Evolutionary conservation across 1,140 invertebrate genomes (phyloP).

Genomic region (Ceratina australensis): DNA sequence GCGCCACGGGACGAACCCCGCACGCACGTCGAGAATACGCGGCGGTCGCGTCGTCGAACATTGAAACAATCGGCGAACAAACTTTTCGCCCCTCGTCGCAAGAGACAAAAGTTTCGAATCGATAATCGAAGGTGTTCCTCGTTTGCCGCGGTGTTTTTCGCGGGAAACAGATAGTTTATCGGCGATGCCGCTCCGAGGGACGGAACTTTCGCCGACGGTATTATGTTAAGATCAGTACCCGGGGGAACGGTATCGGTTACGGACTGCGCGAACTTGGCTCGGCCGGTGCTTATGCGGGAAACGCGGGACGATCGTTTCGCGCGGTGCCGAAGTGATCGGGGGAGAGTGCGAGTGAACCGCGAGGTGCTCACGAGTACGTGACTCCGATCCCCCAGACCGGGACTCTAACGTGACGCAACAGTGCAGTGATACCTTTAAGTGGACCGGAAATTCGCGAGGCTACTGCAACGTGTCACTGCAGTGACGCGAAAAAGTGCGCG

Average conservation of each 20-base stretch:
- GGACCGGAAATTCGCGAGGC: constrained; percentile 20
- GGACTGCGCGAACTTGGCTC: background rate
- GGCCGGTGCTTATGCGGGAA: background rate
- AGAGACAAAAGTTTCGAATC: constrained; percentile 4
- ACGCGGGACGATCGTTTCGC: constrained; percentile 12
- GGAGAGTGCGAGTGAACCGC: constrained; percentile 18
- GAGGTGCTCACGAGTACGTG: constrained; percentile 1
- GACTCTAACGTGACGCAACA: background rate
- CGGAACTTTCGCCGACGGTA: background rate
- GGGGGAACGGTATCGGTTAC: background rate
- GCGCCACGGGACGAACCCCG: too few species aligned
- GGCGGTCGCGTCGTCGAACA: too few species aligned
- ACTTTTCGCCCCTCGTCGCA: background rate
- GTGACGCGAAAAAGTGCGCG: constrained; percentile 61
- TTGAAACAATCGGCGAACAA: background rate
- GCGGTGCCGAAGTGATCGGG: constrained; percentile 19
- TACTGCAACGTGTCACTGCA: constrained; percentile 58
- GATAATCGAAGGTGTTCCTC: constrained; percentile 13
- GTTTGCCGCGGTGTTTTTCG: background rate
- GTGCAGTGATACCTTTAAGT: constrained; percentile 23
- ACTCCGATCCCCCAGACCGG: constrained; percentile 1
- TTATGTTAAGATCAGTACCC: background rate
- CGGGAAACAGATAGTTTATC: background rate
- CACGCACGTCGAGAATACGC: too few species aligned
- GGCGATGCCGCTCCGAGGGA: background rate